These are phyloP conservation scores for Myotis davidii DNA, from an alignment of 2,113 vertebrate genomes.

Conservation along the genomic window DNA sequence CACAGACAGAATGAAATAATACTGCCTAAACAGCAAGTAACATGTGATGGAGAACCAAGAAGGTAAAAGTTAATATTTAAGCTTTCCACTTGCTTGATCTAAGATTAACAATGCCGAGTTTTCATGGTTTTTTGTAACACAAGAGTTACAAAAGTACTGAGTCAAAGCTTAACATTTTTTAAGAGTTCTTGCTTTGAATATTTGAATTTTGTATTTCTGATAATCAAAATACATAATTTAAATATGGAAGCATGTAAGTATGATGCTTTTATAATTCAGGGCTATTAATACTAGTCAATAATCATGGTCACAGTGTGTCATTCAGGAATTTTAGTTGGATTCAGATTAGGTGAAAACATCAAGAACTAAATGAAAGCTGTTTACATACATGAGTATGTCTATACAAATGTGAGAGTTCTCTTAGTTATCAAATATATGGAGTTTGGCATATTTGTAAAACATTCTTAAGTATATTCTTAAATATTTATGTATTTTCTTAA, in stretches of 20 bases:
- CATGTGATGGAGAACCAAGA: conserved; percentile 43
- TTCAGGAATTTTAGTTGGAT: conserved; percentile 37
- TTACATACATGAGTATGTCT: neutral
- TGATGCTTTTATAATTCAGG: neutral
- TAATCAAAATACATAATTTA: neutral
- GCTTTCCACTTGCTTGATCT: conserved; percentile 25
- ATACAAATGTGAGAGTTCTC: neutral
- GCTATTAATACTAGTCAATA: neutral
- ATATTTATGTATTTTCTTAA: neutral
- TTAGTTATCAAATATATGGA: neutral
- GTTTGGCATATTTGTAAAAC: neutral
- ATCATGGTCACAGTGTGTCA: neutral
- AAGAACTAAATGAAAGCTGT: neutral
- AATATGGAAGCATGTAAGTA: neutral
- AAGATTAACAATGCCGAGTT: conserved; percentile 38
- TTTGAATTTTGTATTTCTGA: conserved; percentile 36
- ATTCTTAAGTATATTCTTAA: conserved; percentile 11
- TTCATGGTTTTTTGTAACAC: conserved; percentile 46
- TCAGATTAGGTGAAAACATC: neutral
- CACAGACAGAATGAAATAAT: conserved; percentile 46
- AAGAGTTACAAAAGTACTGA: conserved; percentile 30
- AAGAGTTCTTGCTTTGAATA: neutral
- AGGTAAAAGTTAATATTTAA: conserved; percentile 67
- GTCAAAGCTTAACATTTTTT: conserved; percentile 55
- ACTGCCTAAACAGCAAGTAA: conserved; percentile 12